Evolutionary conservation across 2,797 vertebrate species (phyloP).

Genomic region (Sebastes matsubarae): DNA sequence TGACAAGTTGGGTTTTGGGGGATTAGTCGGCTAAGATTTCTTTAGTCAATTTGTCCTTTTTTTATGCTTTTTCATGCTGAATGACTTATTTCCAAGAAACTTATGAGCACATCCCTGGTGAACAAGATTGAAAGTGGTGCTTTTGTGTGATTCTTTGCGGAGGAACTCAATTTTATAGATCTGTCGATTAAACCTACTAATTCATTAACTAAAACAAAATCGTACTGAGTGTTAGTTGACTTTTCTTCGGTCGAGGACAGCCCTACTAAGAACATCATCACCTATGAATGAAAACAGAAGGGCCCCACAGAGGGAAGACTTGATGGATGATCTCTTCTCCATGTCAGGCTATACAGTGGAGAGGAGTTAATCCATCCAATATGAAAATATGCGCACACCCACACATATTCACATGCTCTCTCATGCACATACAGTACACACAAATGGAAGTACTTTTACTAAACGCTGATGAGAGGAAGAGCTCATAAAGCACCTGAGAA

Average conservation of each 20-base stretch:
- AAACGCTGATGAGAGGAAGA: not conserved
- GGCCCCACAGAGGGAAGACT: not conserved
- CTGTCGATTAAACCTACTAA: too few species aligned
- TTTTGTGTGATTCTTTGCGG: too few species aligned
- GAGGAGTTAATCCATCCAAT: conserved; percentile 9
- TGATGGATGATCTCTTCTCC: conserved; percentile 21
- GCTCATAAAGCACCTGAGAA: conserved; percentile 1
- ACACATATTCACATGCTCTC: not conserved
- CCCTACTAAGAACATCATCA: not conserved
- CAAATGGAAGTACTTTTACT: not conserved
- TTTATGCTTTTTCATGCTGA: too few species aligned
- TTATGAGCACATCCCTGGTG: too few species aligned
- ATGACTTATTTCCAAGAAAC: too few species aligned
- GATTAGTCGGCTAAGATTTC: too few species aligned
- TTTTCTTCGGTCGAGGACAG: too few species aligned
- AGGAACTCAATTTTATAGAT: too few species aligned
- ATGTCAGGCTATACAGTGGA: not conserved
- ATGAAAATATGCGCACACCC: not conserved
- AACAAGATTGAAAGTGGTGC: too few species aligned
- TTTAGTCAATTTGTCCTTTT: too few species aligned
- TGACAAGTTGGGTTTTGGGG: not conserved
- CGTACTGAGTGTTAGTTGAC: too few species aligned
- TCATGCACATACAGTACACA: not conserved
- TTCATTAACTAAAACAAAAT: too few species aligned
- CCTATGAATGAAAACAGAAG: conserved; percentile 11